Base-by-base conservation (phyloP, 2,797 vertebrate genomes). In the Anguilla marmorata region DNA sequence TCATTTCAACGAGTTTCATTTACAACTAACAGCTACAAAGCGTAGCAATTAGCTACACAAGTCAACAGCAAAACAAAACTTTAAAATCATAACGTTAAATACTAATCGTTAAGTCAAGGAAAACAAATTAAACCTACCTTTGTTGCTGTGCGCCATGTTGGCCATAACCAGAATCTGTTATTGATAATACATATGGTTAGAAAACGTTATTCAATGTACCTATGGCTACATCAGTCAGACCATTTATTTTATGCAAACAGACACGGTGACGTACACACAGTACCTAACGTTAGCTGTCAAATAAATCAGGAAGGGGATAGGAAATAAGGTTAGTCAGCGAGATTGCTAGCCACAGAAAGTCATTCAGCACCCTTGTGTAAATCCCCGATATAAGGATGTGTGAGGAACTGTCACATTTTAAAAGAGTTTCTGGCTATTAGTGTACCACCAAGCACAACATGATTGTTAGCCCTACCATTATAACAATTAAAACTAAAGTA, bases 91-190 rank as follows among this genome's bases (percentile, higher is more conserved):
- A 69, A 79, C 74, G 33, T 41, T 37, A 41, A 41, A 79, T 7
- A 24, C 11, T 21, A 79, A 79, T 4, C 37, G 45, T 79, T 6
- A 56, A 41, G 0, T 33, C 19, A 60, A 19, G 6, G 2, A 63
- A 33, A 88, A 21, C 3, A 66, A 19, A 48, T 19, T 12, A 12
- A 52, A 45, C 41, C 33, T 94, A 95, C 96, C 96, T 96, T 92
- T 95, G 96, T 86, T 94, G 86, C 8, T 87, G 93, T 83, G 95
- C 95, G 87, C 94, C 93, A 82, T 91, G 91, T 90, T 94, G 94
- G 24, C 96, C 96, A 89, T 96, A 97, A 88, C 96, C 96, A 54
- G 96, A 96, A 94, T 96, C 96, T 97, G 90, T 54, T 90, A 91
- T 0, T 1, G 4, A 87, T 19, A 66, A 85, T 14, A 85, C 24